Percentiles rank a stretch among this genome's conserved stretches.
phyloP scores from a whole-genome alignment of 2,888 invertebrate genomes.

The Drosophila dives region DNA sequence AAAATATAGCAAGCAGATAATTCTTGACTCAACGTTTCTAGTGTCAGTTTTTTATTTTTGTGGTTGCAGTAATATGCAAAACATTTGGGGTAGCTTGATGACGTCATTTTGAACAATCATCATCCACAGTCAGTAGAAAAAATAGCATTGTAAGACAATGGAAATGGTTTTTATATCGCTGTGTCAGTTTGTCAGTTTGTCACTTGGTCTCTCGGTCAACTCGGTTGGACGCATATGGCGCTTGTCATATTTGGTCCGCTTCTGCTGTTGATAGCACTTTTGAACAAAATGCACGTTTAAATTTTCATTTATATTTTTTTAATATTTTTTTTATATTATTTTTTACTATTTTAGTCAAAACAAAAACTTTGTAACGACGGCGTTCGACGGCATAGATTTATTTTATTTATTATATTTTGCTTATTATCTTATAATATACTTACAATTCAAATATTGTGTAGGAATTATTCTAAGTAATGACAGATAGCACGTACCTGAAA shows the following conservation, averaged over 20 bases:
- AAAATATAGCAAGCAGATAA: not conserved
- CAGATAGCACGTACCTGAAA: slow-evolving; percentile 48
- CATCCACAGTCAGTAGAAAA: slow-evolving; percentile 2
- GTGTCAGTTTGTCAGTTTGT: not conserved
- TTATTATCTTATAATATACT: slow-evolving; percentile 24
- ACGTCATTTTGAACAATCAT: slow-evolving; percentile 27
- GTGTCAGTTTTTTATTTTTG: slow-evolving; percentile 10
- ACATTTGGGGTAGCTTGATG: slow-evolving; percentile 35
- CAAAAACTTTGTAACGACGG: slow-evolving; percentile 30
- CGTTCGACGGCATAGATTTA: slow-evolving; percentile 27
- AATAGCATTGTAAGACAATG: slow-evolving; percentile 62
- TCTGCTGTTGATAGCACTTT: slow-evolving; percentile 62
- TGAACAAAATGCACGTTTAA: slow-evolving; percentile 69
- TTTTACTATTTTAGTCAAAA: slow-evolving; percentile 26
- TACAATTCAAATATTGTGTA: slow-evolving; percentile 22
- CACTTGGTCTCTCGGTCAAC: slow-evolving; percentile 19
- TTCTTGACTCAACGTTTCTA: slow-evolving; percentile 20
- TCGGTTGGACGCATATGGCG: slow-evolving; percentile 50
- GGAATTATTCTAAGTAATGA: slow-evolving; percentile 1
- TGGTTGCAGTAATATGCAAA: slow-evolving; percentile 3
- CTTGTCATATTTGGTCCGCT: slow-evolving; percentile 36
- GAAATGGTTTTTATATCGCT: slow-evolving; percentile 16
- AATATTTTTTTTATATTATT: slow-evolving; percentile 17
- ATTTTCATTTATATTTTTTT: slow-evolving; percentile 30
- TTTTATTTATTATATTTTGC: not conserved